phyloP scores from a whole-genome alignment of 2,888 invertebrate genomes.

The Tachina grossa region DNA sequence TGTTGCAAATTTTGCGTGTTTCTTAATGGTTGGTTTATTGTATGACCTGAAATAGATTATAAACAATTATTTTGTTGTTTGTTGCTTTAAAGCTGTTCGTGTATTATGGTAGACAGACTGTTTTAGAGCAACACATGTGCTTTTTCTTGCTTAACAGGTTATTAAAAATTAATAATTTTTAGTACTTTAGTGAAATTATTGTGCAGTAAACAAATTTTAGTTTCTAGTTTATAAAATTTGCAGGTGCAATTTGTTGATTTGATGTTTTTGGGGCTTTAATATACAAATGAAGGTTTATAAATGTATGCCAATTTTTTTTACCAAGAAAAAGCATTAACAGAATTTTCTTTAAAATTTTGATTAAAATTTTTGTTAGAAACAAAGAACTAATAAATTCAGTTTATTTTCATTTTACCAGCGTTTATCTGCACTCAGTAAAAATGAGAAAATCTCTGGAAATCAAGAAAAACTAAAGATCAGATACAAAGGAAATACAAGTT shows the following conservation, averaged over 20 bases:
- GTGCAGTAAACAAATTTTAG: neutral
- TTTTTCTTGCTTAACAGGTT: slow-evolving; percentile 8
- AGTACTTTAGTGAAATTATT: slow-evolving; percentile 13
- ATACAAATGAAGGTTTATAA: neutral
- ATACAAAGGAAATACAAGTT: too few species aligned
- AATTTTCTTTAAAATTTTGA: too few species aligned
- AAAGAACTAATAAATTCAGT: too few species aligned
- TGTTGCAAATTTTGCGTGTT: slow-evolving; percentile 35
- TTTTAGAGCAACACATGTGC: slow-evolving; percentile 46
- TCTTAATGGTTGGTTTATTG: slow-evolving; percentile 34
- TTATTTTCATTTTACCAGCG: too few species aligned
- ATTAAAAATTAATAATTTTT: slow-evolving; percentile 25
- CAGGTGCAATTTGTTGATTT: neutral
- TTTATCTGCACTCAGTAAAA: too few species aligned
- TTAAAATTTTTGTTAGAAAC: too few species aligned
- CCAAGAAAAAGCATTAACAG: too few species aligned
- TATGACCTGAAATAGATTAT: slow-evolving; percentile 61
- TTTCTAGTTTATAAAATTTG: neutral
- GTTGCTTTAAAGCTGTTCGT: slow-evolving; percentile 14
- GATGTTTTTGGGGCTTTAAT: neutral
- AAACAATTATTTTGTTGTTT: slow-evolving; percentile 23
- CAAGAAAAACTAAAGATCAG: too few species aligned
- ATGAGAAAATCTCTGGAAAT: too few species aligned
- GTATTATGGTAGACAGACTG: neutral
- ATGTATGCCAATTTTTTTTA: too few species aligned